Base-by-base conservation (phyloP, 1,140 invertebrate genomes). In the Thaumetopoea pityocampa region DNA sequence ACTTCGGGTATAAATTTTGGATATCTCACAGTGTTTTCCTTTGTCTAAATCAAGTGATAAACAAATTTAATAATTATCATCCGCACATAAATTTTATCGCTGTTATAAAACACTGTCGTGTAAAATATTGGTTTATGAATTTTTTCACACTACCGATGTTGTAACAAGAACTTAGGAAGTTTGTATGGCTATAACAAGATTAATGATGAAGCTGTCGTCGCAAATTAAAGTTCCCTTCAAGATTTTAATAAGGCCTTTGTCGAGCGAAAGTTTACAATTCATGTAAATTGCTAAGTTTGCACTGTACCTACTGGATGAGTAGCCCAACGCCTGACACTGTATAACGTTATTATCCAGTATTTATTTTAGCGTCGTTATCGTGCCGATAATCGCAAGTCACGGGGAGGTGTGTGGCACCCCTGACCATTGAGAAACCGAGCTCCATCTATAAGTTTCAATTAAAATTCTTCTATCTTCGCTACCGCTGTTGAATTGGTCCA, bases 211-310 rank as follows among this genome's bases (percentile, higher is more conserved):
- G 58, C 69, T 58, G 67, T 65, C 71, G 62, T 62, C 54, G 64
- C 60, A 67, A 67, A 76, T 76, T 71, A 74, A 73, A 78, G 65
- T 78, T 76, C 62, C 63, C 67, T 67, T 65, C 46, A 61, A 70
- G 67, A 73, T 74, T 77, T 77, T 77, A 80, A 73, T 76, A 73
- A 68, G 65, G 68, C 63, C 65, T 67, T 69, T 73, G 72, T 77
- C 49, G 52, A 48, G 53, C 26, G 35, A 69, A 70, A 80, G 53
- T 77, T 80, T 51, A 30, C 47, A 59, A 56, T 68, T 74, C 60
- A 60, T 74, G 66, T 66, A 76, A 70, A 76, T 73, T 76, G 50
- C 37, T 51, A 76, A 76, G 70, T 78, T 72, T 54, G 11, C 8
- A 18, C n/a, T 23, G 11, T 1, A 15, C 15, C 4, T 15, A n/a